phyloP scores from a whole-genome alignment of 2,888 invertebrate genomes.

The Pachycephus smyrnensis region DNA sequence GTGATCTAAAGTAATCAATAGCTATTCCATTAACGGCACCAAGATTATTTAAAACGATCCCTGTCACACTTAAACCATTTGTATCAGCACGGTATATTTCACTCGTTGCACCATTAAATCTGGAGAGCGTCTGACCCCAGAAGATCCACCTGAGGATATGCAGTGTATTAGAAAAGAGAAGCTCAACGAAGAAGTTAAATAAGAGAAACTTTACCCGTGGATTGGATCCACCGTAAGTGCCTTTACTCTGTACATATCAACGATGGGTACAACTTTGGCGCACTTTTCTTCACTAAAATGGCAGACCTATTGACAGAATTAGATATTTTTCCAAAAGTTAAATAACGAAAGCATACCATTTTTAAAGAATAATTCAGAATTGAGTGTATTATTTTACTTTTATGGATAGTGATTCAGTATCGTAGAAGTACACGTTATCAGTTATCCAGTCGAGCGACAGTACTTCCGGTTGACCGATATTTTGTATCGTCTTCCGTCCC shows the following conservation, averaged over 20 bases:
- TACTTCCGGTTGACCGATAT: constrained; percentile 69
- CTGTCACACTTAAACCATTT: constrained; percentile 67
- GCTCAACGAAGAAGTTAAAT: background rate
- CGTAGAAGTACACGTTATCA: constrained; percentile 77
- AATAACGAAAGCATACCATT: background rate
- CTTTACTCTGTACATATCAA: constrained; percentile 69
- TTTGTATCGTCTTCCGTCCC: constrained; percentile 59
- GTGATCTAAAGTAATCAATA: constrained; percentile 71
- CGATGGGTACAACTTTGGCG: constrained; percentile 70
- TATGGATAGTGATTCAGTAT: constrained; percentile 57
- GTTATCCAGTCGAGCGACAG: constrained; percentile 82
- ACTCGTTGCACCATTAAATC: constrained; percentile 26
- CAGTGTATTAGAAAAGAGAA: background rate
- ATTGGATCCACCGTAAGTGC: constrained; percentile 75
- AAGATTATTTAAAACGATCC: constrained; percentile 65
- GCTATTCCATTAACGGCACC: constrained; percentile 72
- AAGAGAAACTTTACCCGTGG: constrained; percentile 62
- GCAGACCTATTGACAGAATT: constrained; percentile 67
- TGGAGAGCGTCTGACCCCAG: constrained; percentile 56
- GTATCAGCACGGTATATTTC: constrained; percentile 67
- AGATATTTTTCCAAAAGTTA: background rate
- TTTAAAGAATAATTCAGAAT: constrained; percentile 1
- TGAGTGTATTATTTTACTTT: constrained; percentile 34
- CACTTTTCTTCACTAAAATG: constrained; percentile 71
- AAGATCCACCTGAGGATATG: constrained; percentile 54